phyloP scores from a whole-genome alignment of 2,113 vertebrate species.

The Chroicocephalus ridibundus region DNA sequence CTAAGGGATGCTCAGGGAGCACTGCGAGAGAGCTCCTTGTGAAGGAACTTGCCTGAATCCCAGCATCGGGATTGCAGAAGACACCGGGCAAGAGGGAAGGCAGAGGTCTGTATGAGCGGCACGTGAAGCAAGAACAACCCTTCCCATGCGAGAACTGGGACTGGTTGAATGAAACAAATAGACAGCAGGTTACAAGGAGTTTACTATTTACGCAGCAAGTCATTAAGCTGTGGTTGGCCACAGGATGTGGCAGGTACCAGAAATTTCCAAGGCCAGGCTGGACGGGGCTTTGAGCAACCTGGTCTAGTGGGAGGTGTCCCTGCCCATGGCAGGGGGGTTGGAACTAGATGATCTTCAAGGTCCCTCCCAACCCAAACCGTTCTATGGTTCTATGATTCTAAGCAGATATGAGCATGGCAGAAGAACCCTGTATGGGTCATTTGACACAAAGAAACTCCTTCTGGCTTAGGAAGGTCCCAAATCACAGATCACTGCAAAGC shows the following conservation, averaged over 20 bases:
- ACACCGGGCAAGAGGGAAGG: neutral
- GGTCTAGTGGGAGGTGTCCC: no score
- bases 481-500: neutral
- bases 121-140: neutral
- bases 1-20: neutral
- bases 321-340: no score
- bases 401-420: neutral
- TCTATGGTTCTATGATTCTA: neutral
- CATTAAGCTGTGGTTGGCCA: neutral
- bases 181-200: neutral
- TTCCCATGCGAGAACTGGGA: neutral
- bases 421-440: neutral
- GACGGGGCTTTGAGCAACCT: no score
- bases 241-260: neutral
- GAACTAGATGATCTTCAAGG: no score
- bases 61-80: neutral
- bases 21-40: neutral
- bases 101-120: neutral
- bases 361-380: no score
- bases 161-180: accelerated
- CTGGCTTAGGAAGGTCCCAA: neutral
- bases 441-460: neutral
- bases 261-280: neutral
- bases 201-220: neutral
- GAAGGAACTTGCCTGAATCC: neutral